phyloP scores from a whole-genome alignment of 1,140 invertebrate genomes.

The Periplaneta americana region DNA sequence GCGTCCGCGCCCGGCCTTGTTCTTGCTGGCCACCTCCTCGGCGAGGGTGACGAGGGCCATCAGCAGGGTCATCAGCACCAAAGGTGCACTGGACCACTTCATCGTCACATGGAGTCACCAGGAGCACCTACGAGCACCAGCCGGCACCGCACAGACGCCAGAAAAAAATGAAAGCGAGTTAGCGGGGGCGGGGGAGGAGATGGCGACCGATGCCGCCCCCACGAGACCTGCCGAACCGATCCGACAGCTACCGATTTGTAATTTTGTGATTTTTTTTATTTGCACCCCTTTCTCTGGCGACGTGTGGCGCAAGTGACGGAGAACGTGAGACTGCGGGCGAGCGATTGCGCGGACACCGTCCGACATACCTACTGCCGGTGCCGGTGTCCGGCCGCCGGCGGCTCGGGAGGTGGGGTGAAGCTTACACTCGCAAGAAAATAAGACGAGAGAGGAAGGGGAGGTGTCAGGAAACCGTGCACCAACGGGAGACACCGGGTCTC shows the following conservation, averaged over 20 bases:
- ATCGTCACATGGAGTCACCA: slow-evolving; percentile 1
- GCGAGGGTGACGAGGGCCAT: slow-evolving; percentile 20
- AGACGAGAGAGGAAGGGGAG: neutral
- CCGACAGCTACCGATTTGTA: neutral
- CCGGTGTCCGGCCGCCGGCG: neutral
- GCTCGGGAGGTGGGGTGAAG: neutral
- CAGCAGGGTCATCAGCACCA: slow-evolving; percentile 20
- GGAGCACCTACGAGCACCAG: neutral
- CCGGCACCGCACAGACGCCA: neutral
- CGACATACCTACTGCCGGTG: neutral
- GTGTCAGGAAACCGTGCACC: neutral
- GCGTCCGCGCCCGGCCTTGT: slow-evolving; percentile 26
- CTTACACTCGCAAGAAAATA: neutral
- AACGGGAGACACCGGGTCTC: neutral
- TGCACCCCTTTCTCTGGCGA: neutral
- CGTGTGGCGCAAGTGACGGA: neutral
- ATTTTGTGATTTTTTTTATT: neutral
- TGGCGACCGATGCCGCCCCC: neutral
- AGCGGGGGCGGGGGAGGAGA: neutral
- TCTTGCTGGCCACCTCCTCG: slow-evolving; percentile 17
- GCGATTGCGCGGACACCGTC: neutral
- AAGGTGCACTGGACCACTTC: slow-evolving; percentile 17
- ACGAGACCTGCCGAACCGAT: neutral
- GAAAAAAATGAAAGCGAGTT: neutral
- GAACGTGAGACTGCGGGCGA: neutral